Evolutionary conservation across 2,797 vertebrate species (phyloP).

Genomic region (Fistularia commersonii): DNA sequence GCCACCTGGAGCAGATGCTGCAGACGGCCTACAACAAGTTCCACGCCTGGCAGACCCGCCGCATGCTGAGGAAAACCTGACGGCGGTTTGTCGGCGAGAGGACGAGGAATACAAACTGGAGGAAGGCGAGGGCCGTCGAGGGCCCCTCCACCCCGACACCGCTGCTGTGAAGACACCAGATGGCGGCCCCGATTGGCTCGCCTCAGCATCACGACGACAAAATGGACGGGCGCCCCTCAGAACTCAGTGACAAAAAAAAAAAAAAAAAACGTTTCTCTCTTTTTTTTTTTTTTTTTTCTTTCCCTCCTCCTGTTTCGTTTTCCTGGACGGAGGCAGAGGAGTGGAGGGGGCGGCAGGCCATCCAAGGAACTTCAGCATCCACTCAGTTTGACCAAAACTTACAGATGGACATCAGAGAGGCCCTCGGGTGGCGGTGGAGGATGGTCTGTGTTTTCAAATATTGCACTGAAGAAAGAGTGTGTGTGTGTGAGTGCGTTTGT

Average conservation of each 20-base stretch:
- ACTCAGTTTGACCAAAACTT: too few relatives aligned
- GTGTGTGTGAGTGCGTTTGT: too few relatives aligned
- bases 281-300: slow-evolving; percentile 48
- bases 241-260: slow-evolving; percentile 62
- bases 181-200: too few relatives aligned
- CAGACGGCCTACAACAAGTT: slow-evolving; percentile 96
- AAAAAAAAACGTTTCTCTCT: slow-evolving; percentile 46
- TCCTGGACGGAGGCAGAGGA: too few relatives aligned
- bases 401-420: too few relatives aligned
- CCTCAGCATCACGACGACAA: too few relatives aligned
- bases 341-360: too few relatives aligned
- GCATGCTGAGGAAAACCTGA: slow-evolving; percentile 98
- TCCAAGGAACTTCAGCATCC: too few relatives aligned
- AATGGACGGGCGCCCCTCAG: slow-evolving; percentile 37
- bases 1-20: slow-evolving; percentile 97
- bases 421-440: too few relatives aligned
- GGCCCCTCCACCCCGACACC: slow-evolving; percentile 21
- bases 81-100: slow-evolving; percentile 15
- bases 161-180: slow-evolving; percentile 25
- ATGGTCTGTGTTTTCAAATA: too few relatives aligned
- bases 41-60: slow-evolving; percentile 92
- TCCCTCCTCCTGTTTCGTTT: slow-evolving; percentile 31
- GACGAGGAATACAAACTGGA: slow-evolving; percentile 37
- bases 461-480: too few relatives aligned
- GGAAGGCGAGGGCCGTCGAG: slow-evolving; percentile 28